Percentiles rank a stretch among this genome's conserved stretches.
Evolutionary conservation across 2,888 invertebrate species (phyloP).

Genomic region (Coenonympha arcania): DNA sequence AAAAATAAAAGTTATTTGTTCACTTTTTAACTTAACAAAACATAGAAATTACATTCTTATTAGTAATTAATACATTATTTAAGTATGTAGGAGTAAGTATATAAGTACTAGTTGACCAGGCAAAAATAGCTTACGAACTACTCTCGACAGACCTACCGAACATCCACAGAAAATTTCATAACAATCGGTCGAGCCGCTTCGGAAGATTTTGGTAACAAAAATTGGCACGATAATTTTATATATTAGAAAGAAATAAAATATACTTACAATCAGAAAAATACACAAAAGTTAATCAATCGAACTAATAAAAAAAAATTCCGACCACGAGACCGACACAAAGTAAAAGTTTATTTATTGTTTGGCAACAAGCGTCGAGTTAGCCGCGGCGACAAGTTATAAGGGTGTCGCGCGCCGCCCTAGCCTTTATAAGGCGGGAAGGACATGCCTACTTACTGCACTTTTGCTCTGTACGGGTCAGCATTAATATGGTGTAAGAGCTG

Average conservation of each 20-base stretch:
- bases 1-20: too few species aligned
- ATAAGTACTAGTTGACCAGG: too few species aligned
- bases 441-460: constrained; percentile 14
- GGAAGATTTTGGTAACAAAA: too few species aligned
- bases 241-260: neutral
- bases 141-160: too few species aligned
- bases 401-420: constrained; percentile 41
- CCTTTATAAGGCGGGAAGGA: constrained; percentile 48
- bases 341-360: constrained; percentile 4
- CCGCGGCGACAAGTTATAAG: constrained; percentile 32
- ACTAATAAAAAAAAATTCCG: neutral
- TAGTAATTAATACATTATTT: too few species aligned
- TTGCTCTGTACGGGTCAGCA: constrained; percentile 4
- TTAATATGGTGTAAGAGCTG: neutral
- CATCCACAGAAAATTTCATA: too few species aligned
- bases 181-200: too few species aligned
- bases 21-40: too few species aligned
- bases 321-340: neutral
- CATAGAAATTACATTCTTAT: too few species aligned
- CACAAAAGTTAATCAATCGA: constrained; percentile 1
- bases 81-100: too few species aligned
- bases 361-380: constrained; percentile 1
- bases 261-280: constrained; percentile 7
- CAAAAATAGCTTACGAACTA: too few species aligned
- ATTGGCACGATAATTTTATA: neutral